These are phyloP conservation scores for Pachyrhynchus sulphureomaculatus DNA, from an alignment of 1,140 invertebrate genomes.

Conservation along the genomic window DNA sequence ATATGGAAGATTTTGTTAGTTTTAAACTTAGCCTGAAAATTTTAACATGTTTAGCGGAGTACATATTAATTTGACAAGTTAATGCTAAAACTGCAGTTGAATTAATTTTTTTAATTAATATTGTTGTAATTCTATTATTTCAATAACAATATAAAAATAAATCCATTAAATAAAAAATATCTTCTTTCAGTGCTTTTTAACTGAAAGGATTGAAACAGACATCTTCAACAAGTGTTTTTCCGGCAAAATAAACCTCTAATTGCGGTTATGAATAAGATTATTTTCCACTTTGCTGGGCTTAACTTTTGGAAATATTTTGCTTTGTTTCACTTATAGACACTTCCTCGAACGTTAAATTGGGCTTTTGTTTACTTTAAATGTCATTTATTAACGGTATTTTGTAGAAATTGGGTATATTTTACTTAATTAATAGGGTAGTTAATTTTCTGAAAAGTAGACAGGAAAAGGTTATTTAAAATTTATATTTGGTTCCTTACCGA, in stretches of 20 bases:
- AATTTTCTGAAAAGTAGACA: background rate
- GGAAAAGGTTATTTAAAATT: too few species aligned
- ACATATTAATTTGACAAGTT: too few species aligned
- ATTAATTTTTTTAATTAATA: too few species aligned
- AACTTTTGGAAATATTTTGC: constrained; percentile 39
- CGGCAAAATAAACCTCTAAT: constrained; percentile 36
- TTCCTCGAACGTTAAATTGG: constrained; percentile 34
- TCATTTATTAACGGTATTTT: constrained; percentile 15
- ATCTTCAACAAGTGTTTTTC: constrained; percentile 37
- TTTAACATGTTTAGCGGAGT: too few species aligned
- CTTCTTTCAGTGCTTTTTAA: background rate
- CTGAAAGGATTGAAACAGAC: constrained; percentile 22
- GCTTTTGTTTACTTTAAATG: constrained; percentile 6
- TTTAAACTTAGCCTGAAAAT: too few species aligned
- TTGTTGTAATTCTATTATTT: too few species aligned
- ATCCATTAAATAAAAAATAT: too few species aligned
- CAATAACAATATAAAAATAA: too few species aligned
- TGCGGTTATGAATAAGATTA: constrained; percentile 42
- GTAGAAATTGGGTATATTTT: background rate
- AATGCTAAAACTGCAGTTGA: too few species aligned
- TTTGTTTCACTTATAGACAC: constrained; percentile 39
- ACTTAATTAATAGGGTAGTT: background rate
- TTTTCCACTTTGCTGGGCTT: constrained; percentile 38
- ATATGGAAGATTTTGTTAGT: too few species aligned
- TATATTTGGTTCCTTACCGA: too few species aligned